Evolutionary conservation across 2,797 vertebrate species (phyloP).

Genomic region (Crocodylus rhombifer): DNA sequence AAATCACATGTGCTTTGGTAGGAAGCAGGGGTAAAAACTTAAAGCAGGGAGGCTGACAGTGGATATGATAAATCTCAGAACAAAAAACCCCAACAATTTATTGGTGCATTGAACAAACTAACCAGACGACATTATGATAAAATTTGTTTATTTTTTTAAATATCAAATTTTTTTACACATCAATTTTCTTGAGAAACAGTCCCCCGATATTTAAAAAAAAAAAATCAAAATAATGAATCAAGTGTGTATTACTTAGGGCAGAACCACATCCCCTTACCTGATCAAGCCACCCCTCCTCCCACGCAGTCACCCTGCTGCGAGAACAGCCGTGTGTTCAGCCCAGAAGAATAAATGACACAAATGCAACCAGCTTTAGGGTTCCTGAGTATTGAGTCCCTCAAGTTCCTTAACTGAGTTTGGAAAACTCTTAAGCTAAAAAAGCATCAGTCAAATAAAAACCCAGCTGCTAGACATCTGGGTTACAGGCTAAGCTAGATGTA

Average conservation of each 20-base stretch:
- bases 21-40: not conserved
- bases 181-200: slow-evolving; percentile 79
- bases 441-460: slow-evolving; percentile 44
- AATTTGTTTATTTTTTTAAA: slow-evolving; percentile 80
- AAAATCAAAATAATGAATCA: slow-evolving; percentile 65
- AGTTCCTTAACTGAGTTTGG: slow-evolving; percentile 68
- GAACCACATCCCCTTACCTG: slow-evolving; percentile 75
- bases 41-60: not conserved
- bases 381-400: slow-evolving; percentile 80
- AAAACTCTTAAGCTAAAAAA: slow-evolving; percentile 69
- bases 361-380: slow-evolving; percentile 70
- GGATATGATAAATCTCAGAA: not conserved
- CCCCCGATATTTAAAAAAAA: slow-evolving; percentile 73
- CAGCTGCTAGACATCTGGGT: not conserved
- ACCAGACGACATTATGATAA: slow-evolving; percentile 76
- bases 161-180: slow-evolving; percentile 84
- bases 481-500: slow-evolving; percentile 40
- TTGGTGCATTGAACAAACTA: slow-evolving; percentile 38
- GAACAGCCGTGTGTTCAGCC: slow-evolving; percentile 44
- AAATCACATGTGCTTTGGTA: not conserved
- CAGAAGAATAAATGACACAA: slow-evolving; percentile 66
- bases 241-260: slow-evolving; percentile 77
- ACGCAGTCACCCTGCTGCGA: slow-evolving; percentile 29
- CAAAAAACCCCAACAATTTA: not conserved
- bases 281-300: slow-evolving; percentile 62